phyloP scores from a whole-genome alignment of 2,113 vertebrate species.

The Fulica atra region DNA sequence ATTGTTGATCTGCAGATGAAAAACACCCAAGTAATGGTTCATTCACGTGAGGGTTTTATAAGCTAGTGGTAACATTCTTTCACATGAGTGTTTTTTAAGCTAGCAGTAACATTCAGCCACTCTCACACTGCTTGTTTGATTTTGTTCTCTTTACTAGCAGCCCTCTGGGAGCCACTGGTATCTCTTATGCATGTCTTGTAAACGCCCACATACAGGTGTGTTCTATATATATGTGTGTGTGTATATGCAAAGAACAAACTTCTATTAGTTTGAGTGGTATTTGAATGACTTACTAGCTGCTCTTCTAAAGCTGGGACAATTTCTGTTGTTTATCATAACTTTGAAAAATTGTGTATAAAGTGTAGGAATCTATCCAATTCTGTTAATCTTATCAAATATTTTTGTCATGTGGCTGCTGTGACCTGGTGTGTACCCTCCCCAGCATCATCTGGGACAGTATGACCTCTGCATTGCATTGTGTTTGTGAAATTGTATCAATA shows the following conservation, averaged over 20 bases:
- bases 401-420: not conserved
- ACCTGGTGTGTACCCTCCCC: not conserved
- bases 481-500: not conserved
- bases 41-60: not conserved
- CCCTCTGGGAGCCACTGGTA: not conserved
- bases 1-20: not conserved
- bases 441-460: not conserved
- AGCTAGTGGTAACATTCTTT: not conserved
- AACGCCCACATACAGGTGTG: not conserved
- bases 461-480: not conserved
- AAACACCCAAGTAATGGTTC: not conserved
- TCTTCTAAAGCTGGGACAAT: not conserved
- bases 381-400: not conserved
- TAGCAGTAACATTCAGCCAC: not conserved
- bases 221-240: too few relatives aligned
- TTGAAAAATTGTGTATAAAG: not conserved
- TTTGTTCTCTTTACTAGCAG: not conserved
- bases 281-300: not conserved
- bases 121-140: not conserved
- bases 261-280: not conserved
- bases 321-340: not conserved
- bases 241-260: too few relatives aligned
- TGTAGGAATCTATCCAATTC: not conserved
- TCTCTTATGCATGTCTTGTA: not conserved
- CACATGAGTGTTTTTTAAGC: not conserved